phyloP scores from a whole-genome alignment of 2,797 vertebrate genomes.

The Eurystomus glaucurus region DNA sequence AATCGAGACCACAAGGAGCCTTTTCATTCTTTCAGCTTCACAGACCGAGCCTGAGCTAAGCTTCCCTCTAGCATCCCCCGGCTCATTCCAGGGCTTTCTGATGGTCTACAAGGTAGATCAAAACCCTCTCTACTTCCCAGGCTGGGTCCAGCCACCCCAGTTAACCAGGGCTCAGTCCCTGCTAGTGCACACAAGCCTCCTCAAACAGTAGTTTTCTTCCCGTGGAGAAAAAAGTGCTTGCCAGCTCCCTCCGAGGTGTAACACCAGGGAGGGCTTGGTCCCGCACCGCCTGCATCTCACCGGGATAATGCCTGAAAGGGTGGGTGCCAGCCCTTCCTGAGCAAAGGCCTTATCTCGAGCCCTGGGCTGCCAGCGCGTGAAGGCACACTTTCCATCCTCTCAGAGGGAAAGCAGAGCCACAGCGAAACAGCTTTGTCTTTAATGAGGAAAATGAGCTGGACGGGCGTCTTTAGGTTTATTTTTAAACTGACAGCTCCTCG shows the following conservation, averaged over 20 bases:
- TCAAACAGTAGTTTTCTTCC: not conserved
- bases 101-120: not conserved
- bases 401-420: constrained; percentile 45
- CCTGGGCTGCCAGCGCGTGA: constrained; percentile 37
- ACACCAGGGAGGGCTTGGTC: not conserved
- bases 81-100: not conserved
- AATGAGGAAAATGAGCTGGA: constrained; percentile 13
- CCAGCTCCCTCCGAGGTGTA: not conserved
- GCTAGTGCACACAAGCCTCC: not conserved
- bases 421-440: not conserved
- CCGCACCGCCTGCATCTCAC: not conserved
- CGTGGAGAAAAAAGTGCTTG: not conserved
- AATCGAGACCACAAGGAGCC: not conserved
- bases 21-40: constrained; percentile 40
- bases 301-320: constrained; percentile 54
- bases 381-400: constrained; percentile 79
- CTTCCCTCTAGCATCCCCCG: not conserved
- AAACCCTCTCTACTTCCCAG: not conserved
- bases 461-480: not conserved
- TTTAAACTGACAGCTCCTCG: not conserved
- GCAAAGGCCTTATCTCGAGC: constrained; percentile 70
- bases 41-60: not conserved
- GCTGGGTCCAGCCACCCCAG: not conserved
- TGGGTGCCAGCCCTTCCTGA: constrained; percentile 75
- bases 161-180: not conserved